phyloP scores from a whole-genome alignment of 2,113 vertebrate genomes.

The Cephalopholis sonnerati region DNA sequence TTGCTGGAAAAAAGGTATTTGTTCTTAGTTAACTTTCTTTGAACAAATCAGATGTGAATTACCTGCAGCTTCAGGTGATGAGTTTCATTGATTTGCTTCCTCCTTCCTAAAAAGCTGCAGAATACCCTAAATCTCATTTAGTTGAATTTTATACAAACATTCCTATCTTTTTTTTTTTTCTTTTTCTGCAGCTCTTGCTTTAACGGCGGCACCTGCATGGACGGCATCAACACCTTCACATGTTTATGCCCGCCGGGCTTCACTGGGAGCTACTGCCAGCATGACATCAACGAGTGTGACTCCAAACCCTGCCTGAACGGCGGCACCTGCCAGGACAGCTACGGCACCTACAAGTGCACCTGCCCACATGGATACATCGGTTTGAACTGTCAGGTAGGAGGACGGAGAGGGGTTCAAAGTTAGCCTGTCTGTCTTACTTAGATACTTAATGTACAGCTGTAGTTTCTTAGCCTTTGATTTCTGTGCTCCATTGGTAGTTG shows the following conservation, averaged over 20 bases:
- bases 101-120: slow-evolving; percentile 13
- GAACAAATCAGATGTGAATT: slow-evolving; percentile 14
- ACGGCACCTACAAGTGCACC: slow-evolving; percentile 94
- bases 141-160: background rate
- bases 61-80: slow-evolving; percentile 5
- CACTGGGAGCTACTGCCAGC: slow-evolving; percentile 96
- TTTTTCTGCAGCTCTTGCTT: slow-evolving; percentile 91
- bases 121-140: background rate
- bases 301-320: slow-evolving; percentile 94
- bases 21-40: background rate
- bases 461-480: too few relatives aligned
- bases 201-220: slow-evolving; percentile 93
- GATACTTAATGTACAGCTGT: too few relatives aligned
- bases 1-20: background rate
- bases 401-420: background rate
- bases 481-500: too few relatives aligned
- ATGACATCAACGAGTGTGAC: slow-evolving; percentile 96
- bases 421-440: too few relatives aligned
- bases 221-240: slow-evolving; percentile 96
- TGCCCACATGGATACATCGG: slow-evolving; percentile 96
- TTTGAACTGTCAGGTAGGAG: slow-evolving; percentile 93
- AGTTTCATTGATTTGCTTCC: slow-evolving; percentile 4
- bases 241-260: slow-evolving; percentile 93
- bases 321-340: slow-evolving; percentile 96
- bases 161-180: background rate